Conservation (phyloP, 1,140 invertebrate species). For the Geopemphigus sp. region DNA sequence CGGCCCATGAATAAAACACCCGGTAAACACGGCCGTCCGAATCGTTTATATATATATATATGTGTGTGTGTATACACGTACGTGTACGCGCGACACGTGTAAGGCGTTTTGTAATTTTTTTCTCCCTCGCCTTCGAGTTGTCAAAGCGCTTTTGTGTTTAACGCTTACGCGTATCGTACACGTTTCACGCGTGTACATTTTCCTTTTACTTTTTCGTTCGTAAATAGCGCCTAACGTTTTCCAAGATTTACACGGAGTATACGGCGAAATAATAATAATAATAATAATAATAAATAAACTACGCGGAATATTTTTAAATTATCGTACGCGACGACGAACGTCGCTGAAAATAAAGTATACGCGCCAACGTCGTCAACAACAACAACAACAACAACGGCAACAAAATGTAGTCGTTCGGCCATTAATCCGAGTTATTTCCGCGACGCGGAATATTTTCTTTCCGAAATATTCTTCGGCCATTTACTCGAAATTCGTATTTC, state of each 20-base stretch:
- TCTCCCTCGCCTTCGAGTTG: background rate
- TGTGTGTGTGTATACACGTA: too few relatives aligned
- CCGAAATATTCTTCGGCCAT: too few relatives aligned
- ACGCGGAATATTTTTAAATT: background rate
- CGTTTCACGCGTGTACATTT: background rate
- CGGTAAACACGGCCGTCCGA: background rate
- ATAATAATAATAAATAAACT: background rate
- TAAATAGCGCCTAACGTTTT: background rate
- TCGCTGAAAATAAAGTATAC: background rate
- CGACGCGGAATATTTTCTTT: too few relatives aligned
- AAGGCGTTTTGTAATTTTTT: background rate
- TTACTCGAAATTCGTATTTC: too few relatives aligned
- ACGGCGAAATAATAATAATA: background rate
- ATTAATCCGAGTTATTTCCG: background rate
- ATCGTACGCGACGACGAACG: background rate
- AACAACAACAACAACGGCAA: background rate
- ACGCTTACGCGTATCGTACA: background rate
- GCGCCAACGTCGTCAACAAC: too few relatives aligned
- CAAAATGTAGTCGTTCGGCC: too few relatives aligned
- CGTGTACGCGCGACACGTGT: background rate
- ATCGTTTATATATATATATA: too few relatives aligned
- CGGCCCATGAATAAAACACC: background rate
- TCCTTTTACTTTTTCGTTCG: background rate
- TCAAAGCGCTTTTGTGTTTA: background rate
- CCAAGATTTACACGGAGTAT: background rate